Conservation (phyloP, 1,140 invertebrate genomes). For the Polyergus mexicanus region DNA sequence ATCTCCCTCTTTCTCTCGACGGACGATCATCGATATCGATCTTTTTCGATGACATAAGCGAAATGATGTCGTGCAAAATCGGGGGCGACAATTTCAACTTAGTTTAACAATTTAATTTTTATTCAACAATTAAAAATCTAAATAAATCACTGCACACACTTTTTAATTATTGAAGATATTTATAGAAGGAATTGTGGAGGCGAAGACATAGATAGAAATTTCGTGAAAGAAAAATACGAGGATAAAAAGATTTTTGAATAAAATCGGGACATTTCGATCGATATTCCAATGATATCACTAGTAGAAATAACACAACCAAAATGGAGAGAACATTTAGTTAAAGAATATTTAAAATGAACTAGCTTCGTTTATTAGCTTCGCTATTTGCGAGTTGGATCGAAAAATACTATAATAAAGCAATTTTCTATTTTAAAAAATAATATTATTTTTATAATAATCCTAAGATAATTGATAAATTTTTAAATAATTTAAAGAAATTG, state of each 20-base stretch:
- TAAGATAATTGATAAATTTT: neutral
- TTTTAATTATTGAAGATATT: slow-evolving; percentile 15
- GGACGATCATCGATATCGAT: slow-evolving; percentile 79
- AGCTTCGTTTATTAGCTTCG: neutral
- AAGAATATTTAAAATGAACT: slow-evolving; percentile 30
- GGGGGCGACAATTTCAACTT: neutral
- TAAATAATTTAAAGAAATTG: neutral
- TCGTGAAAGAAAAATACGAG: neutral
- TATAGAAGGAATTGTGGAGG: neutral
- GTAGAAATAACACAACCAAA: slow-evolving; percentile 30
- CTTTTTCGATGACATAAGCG: slow-evolving; percentile 67
- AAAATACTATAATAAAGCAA: neutral
- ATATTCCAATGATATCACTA: slow-evolving; percentile 34
- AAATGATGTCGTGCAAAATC: slow-evolving; percentile 33
- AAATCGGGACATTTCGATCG: slow-evolving; percentile 9
- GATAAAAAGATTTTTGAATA: slow-evolving; percentile 20
- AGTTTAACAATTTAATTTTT: neutral
- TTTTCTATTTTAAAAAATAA: slow-evolving; percentile 14
- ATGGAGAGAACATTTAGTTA: slow-evolving; percentile 33
- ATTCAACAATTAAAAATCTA: neutral
- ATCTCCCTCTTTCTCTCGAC: neutral
- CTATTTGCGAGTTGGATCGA: neutral
- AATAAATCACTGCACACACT: neutral
- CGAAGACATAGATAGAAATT: neutral
- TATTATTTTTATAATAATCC: neutral